These are phyloP conservation scores for Nebria salina DNA, from an alignment of 2,888 invertebrate species.

Conservation along the genomic window DNA sequence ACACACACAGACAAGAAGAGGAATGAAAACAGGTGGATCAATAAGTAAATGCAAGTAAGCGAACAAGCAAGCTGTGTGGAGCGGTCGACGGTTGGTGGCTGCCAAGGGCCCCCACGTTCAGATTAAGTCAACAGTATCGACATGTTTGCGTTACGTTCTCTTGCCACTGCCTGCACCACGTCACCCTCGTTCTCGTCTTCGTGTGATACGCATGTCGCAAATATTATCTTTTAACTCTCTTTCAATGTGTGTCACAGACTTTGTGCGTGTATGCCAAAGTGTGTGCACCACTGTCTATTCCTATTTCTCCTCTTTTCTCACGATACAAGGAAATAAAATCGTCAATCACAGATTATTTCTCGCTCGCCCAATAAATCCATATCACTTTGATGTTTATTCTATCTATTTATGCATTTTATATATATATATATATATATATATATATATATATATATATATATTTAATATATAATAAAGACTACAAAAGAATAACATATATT, in stretches of 20 bases:
- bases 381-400: neutral
- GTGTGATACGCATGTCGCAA: conserved; percentile 22
- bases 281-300: neutral
- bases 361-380: neutral
- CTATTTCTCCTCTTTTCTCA: neutral
- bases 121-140: conserved; percentile 23
- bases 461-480: too few species aligned
- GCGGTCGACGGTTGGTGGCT: conserved; percentile 7
- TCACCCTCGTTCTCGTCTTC: neutral
- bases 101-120: conserved; percentile 17
- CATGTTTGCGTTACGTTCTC: conserved; percentile 15
- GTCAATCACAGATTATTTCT: neutral
- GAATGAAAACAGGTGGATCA: conserved; percentile 19
- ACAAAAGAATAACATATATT: too few species aligned
- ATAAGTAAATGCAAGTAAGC: conserved; percentile 21
- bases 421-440: too few species aligned
- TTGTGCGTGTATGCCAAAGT: neutral
- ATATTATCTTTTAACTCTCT: conserved; percentile 12
- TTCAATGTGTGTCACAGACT: neutral
- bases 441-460: too few species aligned
- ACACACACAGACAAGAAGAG: neutral
- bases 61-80: neutral
- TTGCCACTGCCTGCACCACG: neutral
- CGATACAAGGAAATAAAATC: neutral
- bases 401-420: neutral